A percentile compares a stretch with the other conserved stretches of the same genome.
Conservation (phyloP, 2,797 vertebrate genomes). For the Platyrinchus mystaceus region DNA sequence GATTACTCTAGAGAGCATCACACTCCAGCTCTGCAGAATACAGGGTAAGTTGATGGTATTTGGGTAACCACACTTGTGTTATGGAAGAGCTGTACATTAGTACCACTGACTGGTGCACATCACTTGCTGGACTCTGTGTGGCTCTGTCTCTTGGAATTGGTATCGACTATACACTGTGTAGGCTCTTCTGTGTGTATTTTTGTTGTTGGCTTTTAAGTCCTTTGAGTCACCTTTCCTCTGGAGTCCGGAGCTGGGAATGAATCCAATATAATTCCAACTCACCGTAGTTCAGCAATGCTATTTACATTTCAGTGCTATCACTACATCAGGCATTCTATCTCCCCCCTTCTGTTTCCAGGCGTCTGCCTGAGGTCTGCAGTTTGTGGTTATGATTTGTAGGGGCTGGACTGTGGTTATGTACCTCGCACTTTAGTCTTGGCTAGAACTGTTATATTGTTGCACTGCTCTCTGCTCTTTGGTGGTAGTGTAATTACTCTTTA, state of each 20-base stretch:
- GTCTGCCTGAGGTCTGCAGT: not conserved
- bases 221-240: not conserved
- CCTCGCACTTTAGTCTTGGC: not conserved
- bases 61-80: not conserved
- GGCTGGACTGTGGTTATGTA: not conserved
- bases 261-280: not conserved
- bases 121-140: not conserved
- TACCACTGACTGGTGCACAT: not conserved
- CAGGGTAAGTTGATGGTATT: not conserved
- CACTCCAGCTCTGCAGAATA: not conserved
- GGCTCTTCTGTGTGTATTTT: not conserved
- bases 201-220: not conserved
- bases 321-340: not conserved
- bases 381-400: slow-evolving; percentile 8
- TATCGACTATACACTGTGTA: not conserved
- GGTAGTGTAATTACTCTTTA: not conserved
- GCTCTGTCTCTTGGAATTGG: not conserved
- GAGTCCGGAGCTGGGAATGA: not conserved
- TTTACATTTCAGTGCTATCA: not conserved
- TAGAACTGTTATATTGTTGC: not conserved
- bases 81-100: not conserved
- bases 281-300: not conserved
- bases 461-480: not conserved
- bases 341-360: not conserved
- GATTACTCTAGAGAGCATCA: not conserved